Base-by-base conservation (phyloP, 2,888 invertebrate species). In the Cancer borealis region DNA sequence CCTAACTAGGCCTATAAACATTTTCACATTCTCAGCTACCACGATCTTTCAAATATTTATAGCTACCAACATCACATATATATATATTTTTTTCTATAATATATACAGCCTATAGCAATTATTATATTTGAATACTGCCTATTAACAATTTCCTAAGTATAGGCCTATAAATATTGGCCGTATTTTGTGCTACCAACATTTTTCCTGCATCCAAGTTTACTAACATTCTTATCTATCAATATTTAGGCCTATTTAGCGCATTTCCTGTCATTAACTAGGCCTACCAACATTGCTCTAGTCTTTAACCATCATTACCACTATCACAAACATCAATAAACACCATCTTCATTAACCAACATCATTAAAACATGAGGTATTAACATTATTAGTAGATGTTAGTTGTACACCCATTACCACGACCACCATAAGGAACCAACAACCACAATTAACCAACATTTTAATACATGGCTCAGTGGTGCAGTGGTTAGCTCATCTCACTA, bases 141-240 rank as follows among this genome's bases (percentile, higher is more conserved):
- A n/a, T n/a, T n/a, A 73, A n/a, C 73, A 73, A n/a, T 73, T n/a
- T 54, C 14, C 12, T 54, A 54, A 54, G 54, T 17, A 14, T 3
- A 54, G 54, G 54, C 54, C 73, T 73, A 73, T 26, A 21, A 73
- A n/a, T n/a, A 73, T 73, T 73, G n/a, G 73, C 73, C 26, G 5
- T 73, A 73, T 73, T 73, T 73, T 73, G n/a, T 73, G 73, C 73
- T 73, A 73, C 73, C 73, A 73, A 21, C n/a, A 73, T 73, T 73
- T 73, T 73, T n/a, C 73, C 73, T n/a, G 73, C 73, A 73, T n/a
- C n/a, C n/a, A n/a, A 21, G 73, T n/a, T n/a, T 73, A 73, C n/a
- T 6, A 73, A 73, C n/a, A 73, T n/a, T 21, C n/a, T 8, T 26
- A n/a, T 2, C n/a, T 8, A 21, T 5, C 17, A 8, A 17, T 66